Evolutionary conservation across 1,140 invertebrate genomes (phyloP).

Genomic region (Camponotus pennsylvanicus): DNA sequence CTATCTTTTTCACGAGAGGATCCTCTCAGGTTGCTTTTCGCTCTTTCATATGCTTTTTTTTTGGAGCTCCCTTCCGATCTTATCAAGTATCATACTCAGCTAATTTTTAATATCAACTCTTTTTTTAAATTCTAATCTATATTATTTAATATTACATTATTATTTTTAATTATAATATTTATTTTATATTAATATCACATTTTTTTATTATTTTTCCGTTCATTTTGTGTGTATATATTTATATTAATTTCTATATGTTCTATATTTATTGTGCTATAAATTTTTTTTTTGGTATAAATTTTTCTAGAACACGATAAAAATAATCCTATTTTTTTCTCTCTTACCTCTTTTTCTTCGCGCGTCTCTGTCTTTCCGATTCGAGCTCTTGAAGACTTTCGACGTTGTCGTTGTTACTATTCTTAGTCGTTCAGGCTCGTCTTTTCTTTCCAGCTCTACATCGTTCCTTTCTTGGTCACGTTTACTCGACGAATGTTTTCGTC

Average conservation of each 20-base stretch:
- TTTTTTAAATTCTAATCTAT: not conserved
- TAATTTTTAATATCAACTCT: not conserved
- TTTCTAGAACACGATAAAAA: constrained; percentile 12
- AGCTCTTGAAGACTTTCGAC: constrained; percentile 42
- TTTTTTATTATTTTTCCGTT: not conserved
- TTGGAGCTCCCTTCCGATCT: not conserved
- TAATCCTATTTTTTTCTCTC: not conserved
- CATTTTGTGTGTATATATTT: not conserved
- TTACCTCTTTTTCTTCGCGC: not conserved
- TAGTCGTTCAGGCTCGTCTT: constrained; percentile 50
- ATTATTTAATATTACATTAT: not conserved
- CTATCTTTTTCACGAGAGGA: not conserved
- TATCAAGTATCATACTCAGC: not conserved
- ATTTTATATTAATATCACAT: not conserved
- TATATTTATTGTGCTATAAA: not conserved
- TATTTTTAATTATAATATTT: not conserved
- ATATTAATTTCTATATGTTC: too few species aligned
- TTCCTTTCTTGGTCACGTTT: constrained; percentile 56
- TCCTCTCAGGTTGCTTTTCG: constrained; percentile 4
- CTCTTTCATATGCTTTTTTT: not conserved
- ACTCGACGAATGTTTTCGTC: constrained; percentile 27
- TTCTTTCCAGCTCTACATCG: constrained; percentile 40
- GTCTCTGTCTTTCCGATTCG: constrained; percentile 27
- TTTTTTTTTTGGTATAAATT: not conserved
- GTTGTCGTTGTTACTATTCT: constrained; percentile 58